These are phyloP conservation scores for Metopolophium dirhodum DNA, from an alignment of 1,140 invertebrate species.

Conservation along the genomic window DNA sequence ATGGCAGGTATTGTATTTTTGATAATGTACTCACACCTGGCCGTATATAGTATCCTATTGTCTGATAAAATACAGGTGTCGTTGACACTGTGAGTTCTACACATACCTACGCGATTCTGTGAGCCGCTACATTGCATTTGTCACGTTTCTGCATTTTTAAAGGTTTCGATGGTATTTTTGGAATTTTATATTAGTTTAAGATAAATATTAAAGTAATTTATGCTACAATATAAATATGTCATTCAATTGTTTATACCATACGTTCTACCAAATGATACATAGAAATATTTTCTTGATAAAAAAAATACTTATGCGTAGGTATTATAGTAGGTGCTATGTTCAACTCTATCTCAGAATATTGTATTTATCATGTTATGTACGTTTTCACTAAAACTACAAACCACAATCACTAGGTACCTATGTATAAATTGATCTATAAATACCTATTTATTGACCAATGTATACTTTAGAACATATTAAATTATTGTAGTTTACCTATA, in stretches of 20 bases:
- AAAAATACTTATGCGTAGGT: not conserved
- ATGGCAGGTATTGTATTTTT: slow-evolving; percentile 54
- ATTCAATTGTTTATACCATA: slow-evolving; percentile 8
- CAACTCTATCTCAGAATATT: not conserved
- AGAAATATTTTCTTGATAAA: slow-evolving; percentile 35
- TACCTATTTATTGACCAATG: not conserved
- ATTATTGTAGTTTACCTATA: too few relatives aligned
- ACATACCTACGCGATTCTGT: slow-evolving; percentile 48
- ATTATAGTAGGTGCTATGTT: not conserved
- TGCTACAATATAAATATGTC: not conserved
- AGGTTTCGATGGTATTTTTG: slow-evolving; percentile 8
- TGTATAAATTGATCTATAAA: not conserved
- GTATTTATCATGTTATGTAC: not conserved
- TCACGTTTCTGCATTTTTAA: slow-evolving; percentile 50
- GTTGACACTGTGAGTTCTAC: slow-evolving; percentile 45
- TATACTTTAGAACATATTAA: too few relatives aligned
- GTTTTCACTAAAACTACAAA: not conserved
- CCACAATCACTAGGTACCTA: not conserved
- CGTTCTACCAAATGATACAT: not conserved
- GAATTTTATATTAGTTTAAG: not conserved
- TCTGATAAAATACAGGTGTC: slow-evolving; percentile 56
- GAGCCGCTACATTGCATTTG: slow-evolving; percentile 14
- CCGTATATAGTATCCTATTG: slow-evolving; percentile 45
- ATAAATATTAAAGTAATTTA: not conserved
- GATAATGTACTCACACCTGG: slow-evolving; percentile 55